Evolutionary conservation across 2,888 invertebrate genomes (phyloP), one percentile per base, ranked within the genome.

Genomic region (Doris montereyensis): DNA sequence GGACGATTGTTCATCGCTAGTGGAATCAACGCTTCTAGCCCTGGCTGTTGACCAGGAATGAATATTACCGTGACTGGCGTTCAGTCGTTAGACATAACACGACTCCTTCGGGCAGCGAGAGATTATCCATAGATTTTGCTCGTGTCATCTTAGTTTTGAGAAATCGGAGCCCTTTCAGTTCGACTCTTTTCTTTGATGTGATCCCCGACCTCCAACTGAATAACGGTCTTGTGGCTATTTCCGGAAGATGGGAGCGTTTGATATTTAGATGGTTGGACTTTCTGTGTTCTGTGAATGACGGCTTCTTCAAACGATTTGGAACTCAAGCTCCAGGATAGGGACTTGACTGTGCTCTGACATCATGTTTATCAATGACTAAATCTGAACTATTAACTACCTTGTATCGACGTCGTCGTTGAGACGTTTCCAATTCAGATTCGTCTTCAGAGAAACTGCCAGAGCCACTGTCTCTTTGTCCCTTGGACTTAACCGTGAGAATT

Each of bases 181-280:
- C 52, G 52, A 41, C 52, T 13, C 0, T 3, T 28, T 5, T 65
- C 72, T 62, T 41, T 78, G 28, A 35, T 30, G 10, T 24, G 60
- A 8, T 74, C 68, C 24, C 30, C 62, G 26, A 24, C 75, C 30
- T 79, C 79, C 13, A 79, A 52, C 30, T 79, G 75, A 30, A 79
- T 79, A 28, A 76, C 75, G 4, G 79, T 76, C 26, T 57, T 75
- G 79, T 79, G 79, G 2, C 57, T 57, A 35, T 62, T 79, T 13
- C 70, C 52, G 1, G 60, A 26, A 3, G 75, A 35, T 1, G 79
- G 75, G 13, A 10, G 13, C 26, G 21, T 41, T 17, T 13, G 21
- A 0, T 65, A 52, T 0, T 57, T 13, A 8, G 75, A 70, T 24
- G 79, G 75, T 17, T 32, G 57, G 8, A 62, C 32, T 10, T 17